Evolutionary conservation across 2,113 vertebrate species (phyloP).

Genomic region (Bufo gargarizans): DNA sequence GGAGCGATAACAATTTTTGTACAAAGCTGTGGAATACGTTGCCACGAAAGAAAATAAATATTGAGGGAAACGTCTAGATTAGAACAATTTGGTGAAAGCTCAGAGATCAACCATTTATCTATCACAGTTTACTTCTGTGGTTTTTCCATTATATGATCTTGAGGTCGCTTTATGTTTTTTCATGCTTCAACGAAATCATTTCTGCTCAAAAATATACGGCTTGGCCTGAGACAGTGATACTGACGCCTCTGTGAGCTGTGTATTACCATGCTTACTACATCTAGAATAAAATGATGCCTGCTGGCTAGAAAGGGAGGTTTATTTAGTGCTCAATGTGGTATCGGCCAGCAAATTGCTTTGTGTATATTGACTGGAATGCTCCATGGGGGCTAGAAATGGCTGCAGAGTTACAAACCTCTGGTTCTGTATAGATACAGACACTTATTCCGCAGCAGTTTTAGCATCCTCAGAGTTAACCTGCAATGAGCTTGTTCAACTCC

Average conservation of each 20-base stretch:
- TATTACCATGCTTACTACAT: neutral
- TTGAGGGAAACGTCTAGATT: no score
- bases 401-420: neutral
- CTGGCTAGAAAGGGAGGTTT: neutral
- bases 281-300: neutral
- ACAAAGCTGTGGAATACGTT: no score
- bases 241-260: neutral
- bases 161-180: no score
- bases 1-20: no score
- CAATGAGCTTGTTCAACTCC: slow-evolving; percentile 11
- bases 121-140: no score
- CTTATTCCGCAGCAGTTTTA: neutral
- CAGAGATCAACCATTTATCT: no score
- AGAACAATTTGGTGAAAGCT: no score
- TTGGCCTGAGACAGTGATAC: neutral
- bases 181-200: no score
- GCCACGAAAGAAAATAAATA: no score
- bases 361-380: neutral
- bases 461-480: slow-evolving; percentile 36
- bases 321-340: neutral
- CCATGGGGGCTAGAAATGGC: neutral
- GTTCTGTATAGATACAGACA: neutral
- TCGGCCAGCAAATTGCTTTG: neutral
- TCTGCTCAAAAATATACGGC: neutral
- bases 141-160: no score